Conservation (phyloP, 35 echinoderm and acorn worm species). For the Apostichopus parvimensis region DNA sequence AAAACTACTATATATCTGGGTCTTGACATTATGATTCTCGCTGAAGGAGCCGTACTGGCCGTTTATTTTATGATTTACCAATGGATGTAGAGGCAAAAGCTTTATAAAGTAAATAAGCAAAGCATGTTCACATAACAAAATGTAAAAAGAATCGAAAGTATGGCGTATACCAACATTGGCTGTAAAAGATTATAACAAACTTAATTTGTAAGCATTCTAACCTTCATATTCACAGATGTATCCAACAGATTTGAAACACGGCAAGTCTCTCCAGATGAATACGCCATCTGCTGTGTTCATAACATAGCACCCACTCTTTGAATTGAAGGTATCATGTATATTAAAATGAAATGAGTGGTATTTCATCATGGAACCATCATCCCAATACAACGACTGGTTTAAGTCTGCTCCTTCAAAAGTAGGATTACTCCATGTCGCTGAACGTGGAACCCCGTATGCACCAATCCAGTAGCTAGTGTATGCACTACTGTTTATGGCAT, state of each 20-base stretch:
- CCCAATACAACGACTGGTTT: not conserved
- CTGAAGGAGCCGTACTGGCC: too few species aligned
- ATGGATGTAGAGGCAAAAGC: too few species aligned
- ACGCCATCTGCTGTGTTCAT: not conserved
- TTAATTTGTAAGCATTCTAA: not conserved
- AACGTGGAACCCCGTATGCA: not conserved
- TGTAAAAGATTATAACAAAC: too few species aligned
- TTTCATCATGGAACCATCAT: not conserved
- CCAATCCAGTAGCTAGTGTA: not conserved
- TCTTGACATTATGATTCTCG: too few species aligned
- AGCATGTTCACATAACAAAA: too few species aligned
- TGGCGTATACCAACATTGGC: too few species aligned
- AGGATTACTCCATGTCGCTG: not conserved
- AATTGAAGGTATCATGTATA: not conserved
- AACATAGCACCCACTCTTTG: not conserved
- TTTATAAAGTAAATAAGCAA: too few species aligned
- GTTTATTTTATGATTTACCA: too few species aligned
- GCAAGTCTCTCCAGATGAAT: not conserved
- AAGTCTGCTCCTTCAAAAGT: not conserved
- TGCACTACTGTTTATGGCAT: not conserved
- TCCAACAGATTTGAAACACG: not conserved
- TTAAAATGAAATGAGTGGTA: not conserved
- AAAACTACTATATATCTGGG: too few species aligned
- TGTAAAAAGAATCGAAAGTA: too few species aligned
- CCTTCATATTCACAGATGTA: constrained; percentile 9